phyloP scores from a whole-genome alignment of 2,113 vertebrate genomes.

The Drymodes brunneopygia region DNA sequence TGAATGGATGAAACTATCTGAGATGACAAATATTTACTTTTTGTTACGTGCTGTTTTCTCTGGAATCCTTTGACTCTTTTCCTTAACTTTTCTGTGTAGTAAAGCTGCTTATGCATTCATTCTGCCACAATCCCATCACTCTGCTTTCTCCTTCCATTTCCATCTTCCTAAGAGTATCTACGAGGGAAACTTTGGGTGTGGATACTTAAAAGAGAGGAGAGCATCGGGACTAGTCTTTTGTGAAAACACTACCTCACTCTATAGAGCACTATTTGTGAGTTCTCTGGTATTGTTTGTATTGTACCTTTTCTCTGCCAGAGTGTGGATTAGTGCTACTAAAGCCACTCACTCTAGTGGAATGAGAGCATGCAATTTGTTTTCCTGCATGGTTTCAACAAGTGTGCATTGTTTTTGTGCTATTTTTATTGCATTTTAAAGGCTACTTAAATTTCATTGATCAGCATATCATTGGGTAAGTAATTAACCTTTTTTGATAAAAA shows the following conservation, averaged over 20 bases:
- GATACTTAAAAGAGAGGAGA: conserved; percentile 91
- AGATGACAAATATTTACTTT: not conserved
- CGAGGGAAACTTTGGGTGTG: conserved; percentile 92
- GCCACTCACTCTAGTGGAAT: conserved; percentile 63
- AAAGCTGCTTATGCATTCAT: conserved; percentile 65
- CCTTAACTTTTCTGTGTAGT: conserved; percentile 61
- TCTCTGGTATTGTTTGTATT: conserved; percentile 70
- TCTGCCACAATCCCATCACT: conserved; percentile 73
- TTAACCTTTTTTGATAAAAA: conserved; percentile 18
- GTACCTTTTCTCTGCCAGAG: conserved; percentile 63
- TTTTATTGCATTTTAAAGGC: conserved; percentile 60
- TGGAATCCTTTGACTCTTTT: conserved; percentile 59
- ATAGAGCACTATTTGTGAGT: conserved; percentile 97
- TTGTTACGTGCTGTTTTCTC: conserved; percentile 22
- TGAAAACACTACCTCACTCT: conserved; percentile 93
- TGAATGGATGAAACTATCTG: not conserved
- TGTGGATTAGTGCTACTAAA: conserved; percentile 69
- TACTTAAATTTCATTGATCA: conserved; percentile 58
- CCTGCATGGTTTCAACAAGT: conserved; percentile 72
- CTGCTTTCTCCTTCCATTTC: conserved; percentile 77
- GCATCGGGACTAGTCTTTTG: conserved; percentile 94
- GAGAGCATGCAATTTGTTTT: conserved; percentile 73
- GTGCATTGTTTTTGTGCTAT: conserved; percentile 52
- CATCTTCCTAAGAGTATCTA: conserved; percentile 89
- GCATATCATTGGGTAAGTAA: conserved; percentile 54